Percentiles rank a stretch among this genome's conserved stretches.
Evolutionary conservation across 2,113 vertebrate species (phyloP).

Genomic region (Crotalus viridis): DNA sequence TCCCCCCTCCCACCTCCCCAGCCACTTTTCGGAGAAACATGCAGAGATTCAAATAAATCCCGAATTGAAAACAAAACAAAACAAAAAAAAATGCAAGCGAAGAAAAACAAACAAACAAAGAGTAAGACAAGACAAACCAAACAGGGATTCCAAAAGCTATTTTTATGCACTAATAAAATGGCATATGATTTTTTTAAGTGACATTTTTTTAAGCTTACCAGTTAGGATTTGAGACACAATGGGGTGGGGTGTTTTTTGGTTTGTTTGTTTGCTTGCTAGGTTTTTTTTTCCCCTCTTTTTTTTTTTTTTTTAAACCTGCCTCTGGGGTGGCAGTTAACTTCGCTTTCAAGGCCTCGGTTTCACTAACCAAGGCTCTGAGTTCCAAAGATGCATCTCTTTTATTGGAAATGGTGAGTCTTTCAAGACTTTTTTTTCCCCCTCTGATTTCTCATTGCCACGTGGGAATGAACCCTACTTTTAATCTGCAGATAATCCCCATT

Average conservation of each 20-base stretch:
- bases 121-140: slow-evolving; percentile 21
- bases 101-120: slow-evolving; percentile 8
- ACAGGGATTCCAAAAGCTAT: slow-evolving; percentile 63
- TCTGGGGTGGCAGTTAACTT: slow-evolving; percentile 41
- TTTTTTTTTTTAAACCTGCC: not conserved
- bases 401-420: not conserved
- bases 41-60: slow-evolving; percentile 17
- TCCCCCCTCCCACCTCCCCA: not conserved
- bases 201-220: slow-evolving; percentile 33
- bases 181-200: slow-evolving; percentile 24
- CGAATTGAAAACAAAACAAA: not conserved
- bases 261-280: not conserved
- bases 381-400: slow-evolving; percentile 51
- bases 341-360: slow-evolving; percentile 30
- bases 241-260: not conserved
- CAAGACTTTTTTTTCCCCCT: slow-evolving; percentile 1
- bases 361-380: not conserved
- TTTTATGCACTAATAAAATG: slow-evolving; percentile 65
- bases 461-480: not conserved
- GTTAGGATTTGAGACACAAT: slow-evolving; percentile 21
- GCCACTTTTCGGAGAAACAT: not conserved
- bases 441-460: not conserved
- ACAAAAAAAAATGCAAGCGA: not conserved
- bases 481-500: slow-evolving; percentile 29
- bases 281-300: not conserved